Percentiles rank a stretch among this genome's conserved stretches.
phyloP scores from a whole-genome alignment of 2,113 vertebrate genomes.

The Lucifuga dentata region DNA sequence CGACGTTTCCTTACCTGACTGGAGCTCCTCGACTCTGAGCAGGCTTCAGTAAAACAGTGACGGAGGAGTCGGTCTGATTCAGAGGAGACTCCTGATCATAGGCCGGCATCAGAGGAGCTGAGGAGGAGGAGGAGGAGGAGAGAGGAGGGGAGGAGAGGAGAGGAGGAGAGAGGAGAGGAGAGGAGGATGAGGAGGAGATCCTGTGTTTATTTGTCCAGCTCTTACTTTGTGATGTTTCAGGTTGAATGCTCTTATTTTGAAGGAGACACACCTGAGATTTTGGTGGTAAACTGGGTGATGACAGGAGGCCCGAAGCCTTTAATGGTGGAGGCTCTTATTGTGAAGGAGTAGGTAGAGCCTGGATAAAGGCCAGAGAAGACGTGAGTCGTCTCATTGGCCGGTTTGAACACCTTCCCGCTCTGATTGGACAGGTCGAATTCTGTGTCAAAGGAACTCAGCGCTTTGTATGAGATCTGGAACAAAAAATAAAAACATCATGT shows the following conservation, averaged over 20 bases:
- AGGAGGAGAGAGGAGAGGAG: neutral
- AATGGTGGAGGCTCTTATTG: constrained; percentile 93
- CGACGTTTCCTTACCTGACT: constrained; percentile 98
- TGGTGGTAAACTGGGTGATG: constrained; percentile 94
- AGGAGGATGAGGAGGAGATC: neutral
- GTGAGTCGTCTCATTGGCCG: constrained; percentile 94
- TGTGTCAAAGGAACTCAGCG: constrained; percentile 97
- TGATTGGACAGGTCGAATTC: constrained; percentile 97
- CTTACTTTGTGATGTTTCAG: no score
- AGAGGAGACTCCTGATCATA: constrained; percentile 96
- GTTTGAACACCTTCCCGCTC: constrained; percentile 93
- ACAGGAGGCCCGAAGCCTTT: constrained; percentile 95
- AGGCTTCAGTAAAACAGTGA: constrained; percentile 93
- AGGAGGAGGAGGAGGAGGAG: constrained; percentile 82
- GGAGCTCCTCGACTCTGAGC: constrained; percentile 97
- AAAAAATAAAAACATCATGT: neutral
- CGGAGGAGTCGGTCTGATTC: constrained; percentile 96
- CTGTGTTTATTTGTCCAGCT: no score
- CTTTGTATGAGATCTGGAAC: constrained; percentile 95
- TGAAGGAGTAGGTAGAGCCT: constrained; percentile 97
- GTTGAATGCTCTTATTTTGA: neutral
- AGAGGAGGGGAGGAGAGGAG: constrained; percentile 25
- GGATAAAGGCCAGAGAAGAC: constrained; percentile 92
- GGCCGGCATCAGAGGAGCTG: constrained; percentile 95
- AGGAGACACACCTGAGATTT: constrained; percentile 90